Percentiles rank a stretch among this genome's conserved stretches.
These are phyloP conservation scores for Anhinga rufa DNA, from an alignment of 2,113 vertebrate genomes.

Conservation along the genomic window DNA sequence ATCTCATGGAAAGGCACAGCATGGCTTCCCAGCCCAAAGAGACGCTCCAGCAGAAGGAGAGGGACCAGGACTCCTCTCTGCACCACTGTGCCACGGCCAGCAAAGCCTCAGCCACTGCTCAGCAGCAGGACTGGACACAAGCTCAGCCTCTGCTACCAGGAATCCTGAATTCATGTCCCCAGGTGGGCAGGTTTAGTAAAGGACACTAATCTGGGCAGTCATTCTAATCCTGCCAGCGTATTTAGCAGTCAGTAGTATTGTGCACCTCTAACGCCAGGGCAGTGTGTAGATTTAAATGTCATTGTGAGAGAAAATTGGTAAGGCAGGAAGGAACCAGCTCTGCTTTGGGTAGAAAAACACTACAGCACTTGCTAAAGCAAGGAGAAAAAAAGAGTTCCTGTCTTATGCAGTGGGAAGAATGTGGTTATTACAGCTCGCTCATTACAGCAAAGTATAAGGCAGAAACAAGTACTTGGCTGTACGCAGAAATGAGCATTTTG, in stretches of 20 bases:
- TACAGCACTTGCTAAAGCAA: background rate
- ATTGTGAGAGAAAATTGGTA: constrained; percentile 9
- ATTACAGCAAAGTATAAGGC: background rate
- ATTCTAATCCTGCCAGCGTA: constrained; percentile 11
- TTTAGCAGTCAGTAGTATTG: background rate
- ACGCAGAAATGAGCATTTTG: background rate
- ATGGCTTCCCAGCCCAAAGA: background rate
- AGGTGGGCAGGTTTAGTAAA: constrained; percentile 20
- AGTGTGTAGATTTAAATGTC: background rate
- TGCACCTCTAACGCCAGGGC: background rate
- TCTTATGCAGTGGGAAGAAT: background rate
- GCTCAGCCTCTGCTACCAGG: background rate
- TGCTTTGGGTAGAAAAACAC: background rate
- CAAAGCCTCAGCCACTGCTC: background rate
- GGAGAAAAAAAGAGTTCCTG: background rate
- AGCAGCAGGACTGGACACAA: background rate
- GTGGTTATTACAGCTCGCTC: background rate
- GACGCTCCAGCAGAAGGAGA: background rate
- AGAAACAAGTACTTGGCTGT: background rate
- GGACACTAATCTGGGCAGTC: background rate
- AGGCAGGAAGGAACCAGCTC: background rate
- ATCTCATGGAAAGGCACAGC: background rate
- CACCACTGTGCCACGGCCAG: background rate
- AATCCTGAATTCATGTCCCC: background rate
- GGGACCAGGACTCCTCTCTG: background rate